Base-by-base conservation (phyloP, 2,888 invertebrate genomes). In the Tyria jacobaeae region DNA sequence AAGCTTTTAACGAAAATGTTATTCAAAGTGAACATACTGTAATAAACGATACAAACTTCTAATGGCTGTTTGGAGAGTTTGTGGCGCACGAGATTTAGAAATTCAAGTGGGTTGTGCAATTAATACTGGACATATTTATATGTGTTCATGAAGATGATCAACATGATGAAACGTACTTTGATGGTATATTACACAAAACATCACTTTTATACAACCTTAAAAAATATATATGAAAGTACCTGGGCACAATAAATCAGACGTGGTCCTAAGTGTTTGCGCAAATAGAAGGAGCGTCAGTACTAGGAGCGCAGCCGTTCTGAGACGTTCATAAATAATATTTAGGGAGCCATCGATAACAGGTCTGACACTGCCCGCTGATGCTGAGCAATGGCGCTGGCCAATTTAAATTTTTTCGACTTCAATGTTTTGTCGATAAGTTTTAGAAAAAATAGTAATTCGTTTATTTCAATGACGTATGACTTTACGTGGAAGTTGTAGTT, bases 241-340 rank as follows among this genome's bases (percentile, higher is more conserved):
- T 78, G 68, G 62, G 47, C 24, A 55, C 70, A 61, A 89, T 91
- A 90, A 89, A 90, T 91, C 89, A 89, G 67, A 58, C 69, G 71
- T 73, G 60, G 59, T 64, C 68, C 63, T 78, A 81, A 83, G 83
- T 84, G 81, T 83, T 84, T 83, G 85, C 82, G 85, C 86, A 88
- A 89, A 90, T 87, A 87, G 78, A 79, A 76, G 76, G 78, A 80
- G 79, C 79, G 76, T 82, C 82, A 81, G 76, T 76, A 71, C 72
- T 75, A 63, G 70, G 71, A 82, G 71, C 78, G 75, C 76, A 83
- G 81, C 85, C 74, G 85, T 78, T 47, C 75, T 73, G 79, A 84
- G 81, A 81, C 81, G 79, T 66, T 70, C 77, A 90, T 92, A 92
- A 92, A 92, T 92, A 89, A 89, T 89, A 86, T 88, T 87, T 83